A percentile compares a stretch with the other conserved stretches of the same genome.
These are phyloP conservation scores for Anthopleura xanthogrammica DNA, from an alignment of 92 coral and sea anemone genomes.

Conservation along the genomic window DNA sequence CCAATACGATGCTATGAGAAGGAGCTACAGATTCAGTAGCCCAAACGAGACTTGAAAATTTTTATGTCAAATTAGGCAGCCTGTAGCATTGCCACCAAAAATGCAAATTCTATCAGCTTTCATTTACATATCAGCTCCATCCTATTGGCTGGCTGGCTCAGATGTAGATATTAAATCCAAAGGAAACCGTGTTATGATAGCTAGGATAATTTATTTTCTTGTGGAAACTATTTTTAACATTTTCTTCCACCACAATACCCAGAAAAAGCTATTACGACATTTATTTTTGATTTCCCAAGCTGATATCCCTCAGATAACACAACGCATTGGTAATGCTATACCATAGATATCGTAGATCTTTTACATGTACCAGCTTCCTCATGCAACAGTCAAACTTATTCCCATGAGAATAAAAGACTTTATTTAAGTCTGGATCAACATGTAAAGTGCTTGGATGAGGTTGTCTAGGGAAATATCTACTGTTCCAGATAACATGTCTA, in stretches of 20 bases:
- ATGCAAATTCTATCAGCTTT: not conserved
- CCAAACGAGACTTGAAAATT: not conserved
- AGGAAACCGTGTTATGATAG: not conserved
- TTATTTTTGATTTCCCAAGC: not conserved
- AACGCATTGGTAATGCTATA: not conserved
- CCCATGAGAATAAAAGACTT: no score
- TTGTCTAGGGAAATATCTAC: no score
- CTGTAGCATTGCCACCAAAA: not conserved
- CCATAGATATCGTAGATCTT: not conserved
- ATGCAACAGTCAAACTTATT: no score
- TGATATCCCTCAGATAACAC: not conserved
- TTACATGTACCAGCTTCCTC: no score
- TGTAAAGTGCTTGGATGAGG: no score
- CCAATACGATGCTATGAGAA: not conserved
- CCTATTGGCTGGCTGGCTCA: not conserved
- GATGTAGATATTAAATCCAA: not conserved
- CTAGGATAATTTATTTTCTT: not conserved
- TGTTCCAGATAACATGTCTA: no score
- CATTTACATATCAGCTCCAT: not conserved
- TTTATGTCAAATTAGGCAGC: not conserved
- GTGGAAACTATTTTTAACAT: not conserved
- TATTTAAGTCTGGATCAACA: no score
- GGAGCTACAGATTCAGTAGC: not conserved
- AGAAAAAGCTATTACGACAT: not conserved
- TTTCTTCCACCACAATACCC: not conserved